These are phyloP conservation scores for Onthophagus taurus DNA, from an alignment of 1,140 invertebrate genomes.

Conservation along the genomic window DNA sequence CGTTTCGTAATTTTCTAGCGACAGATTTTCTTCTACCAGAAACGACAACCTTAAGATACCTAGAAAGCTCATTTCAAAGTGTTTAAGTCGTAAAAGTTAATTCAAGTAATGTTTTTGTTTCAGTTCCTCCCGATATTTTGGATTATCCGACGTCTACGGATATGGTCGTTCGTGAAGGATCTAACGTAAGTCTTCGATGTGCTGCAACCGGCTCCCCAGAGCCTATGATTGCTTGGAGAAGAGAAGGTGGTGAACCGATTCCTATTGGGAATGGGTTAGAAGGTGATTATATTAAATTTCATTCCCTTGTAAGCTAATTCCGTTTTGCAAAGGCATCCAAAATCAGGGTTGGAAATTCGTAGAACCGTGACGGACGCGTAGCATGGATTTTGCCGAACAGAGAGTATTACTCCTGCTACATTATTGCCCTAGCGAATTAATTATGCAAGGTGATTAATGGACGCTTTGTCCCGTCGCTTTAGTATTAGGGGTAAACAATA, in stretches of 20 bases:
- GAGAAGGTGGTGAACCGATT: conserved; percentile 64
- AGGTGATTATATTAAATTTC: conserved; percentile 36
- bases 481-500: too few species aligned
- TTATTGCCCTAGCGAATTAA: too few species aligned
- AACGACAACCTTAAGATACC: too few species aligned
- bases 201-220: conserved; percentile 75
- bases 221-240: conserved; percentile 76
- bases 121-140: conserved; percentile 84
- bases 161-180: conserved; percentile 76
- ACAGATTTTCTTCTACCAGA: too few species aligned
- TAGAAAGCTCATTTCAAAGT: too few species aligned
- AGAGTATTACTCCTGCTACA: too few species aligned
- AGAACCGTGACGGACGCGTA: background rate
- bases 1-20: too few species aligned
- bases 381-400: background rate
- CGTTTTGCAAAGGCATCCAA: too few species aligned
- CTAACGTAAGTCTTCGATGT: conserved; percentile 75
- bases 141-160: conserved; percentile 79
- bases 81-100: too few species aligned
- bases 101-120: too few species aligned
- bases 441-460: too few species aligned
- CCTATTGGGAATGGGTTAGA: conserved; percentile 44
- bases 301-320: background rate
- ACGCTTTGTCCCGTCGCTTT: too few species aligned
- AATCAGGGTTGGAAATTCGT: background rate